A percentile compares a stretch with the other conserved stretches of the same genome.
Conservation (phyloP, 2,888 invertebrate genomes). For the Marasmarcha lunaedactyla region DNA sequence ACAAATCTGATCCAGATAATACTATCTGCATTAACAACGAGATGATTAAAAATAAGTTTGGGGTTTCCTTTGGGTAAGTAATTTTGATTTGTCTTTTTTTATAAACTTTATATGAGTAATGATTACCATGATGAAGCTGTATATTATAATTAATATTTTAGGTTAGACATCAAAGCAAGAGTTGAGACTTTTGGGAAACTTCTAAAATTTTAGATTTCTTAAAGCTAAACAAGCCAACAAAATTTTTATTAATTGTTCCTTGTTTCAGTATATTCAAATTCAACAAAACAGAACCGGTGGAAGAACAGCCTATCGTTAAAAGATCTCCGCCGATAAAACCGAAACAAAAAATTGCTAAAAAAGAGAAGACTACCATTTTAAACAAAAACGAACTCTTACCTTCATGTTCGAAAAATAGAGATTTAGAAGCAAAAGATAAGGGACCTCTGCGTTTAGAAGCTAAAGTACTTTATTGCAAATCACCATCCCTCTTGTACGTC, state of each 20-base stretch:
- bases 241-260: not conserved
- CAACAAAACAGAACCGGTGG: conserved; percentile 26
- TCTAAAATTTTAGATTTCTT: not conserved
- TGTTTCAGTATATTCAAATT: conserved; percentile 40
- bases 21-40: conserved; percentile 40
- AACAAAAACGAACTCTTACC: conserved; percentile 16
- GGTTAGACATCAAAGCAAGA: too few relatives aligned
- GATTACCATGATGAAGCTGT: too few relatives aligned
- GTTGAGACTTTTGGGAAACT: too few relatives aligned
- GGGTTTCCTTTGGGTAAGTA: conserved; percentile 45
- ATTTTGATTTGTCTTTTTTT: too few relatives aligned
- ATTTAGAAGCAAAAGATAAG: conserved; percentile 46
- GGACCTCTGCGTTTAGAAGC: conserved; percentile 62
- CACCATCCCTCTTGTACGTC: conserved; percentile 74
- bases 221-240: not conserved
- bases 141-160: too few relatives aligned
- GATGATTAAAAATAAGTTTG: conserved; percentile 50
- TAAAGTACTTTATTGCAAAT: conserved; percentile 53
- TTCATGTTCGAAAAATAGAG: not conserved
- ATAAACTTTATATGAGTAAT: not conserved
- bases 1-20: conserved; percentile 29
- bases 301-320: conserved; percentile 32
- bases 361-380: conserved; percentile 24
- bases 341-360: conserved; percentile 16
- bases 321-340: conserved; percentile 27